These are phyloP conservation scores for Rhopilema esculentum DNA, from an alignment of 30 jellyfish, hydroid and myxozoan species.

Conservation along the genomic window DNA sequence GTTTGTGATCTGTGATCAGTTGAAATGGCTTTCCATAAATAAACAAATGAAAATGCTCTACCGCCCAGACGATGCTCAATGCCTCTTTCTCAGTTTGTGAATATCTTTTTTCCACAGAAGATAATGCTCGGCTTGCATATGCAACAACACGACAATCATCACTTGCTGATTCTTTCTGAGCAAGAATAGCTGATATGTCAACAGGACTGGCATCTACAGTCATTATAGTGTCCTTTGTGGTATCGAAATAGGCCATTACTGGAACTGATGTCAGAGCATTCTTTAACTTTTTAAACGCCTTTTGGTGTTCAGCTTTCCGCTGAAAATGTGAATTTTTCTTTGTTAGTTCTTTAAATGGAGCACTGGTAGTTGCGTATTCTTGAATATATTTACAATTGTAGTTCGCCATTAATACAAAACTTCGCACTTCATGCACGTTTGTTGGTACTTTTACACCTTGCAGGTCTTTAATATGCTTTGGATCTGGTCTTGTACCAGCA, in stretches of 20 bases:
- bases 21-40: constrained; percentile 27
- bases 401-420: neutral
- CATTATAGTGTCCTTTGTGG: too few relatives aligned
- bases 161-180: neutral
- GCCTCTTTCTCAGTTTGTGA: constrained; percentile 53
- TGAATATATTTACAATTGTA: neutral
- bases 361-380: neutral
- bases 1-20: constrained; percentile 52
- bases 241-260: too few relatives aligned
- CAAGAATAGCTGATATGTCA: neutral
- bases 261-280: too few relatives aligned
- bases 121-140: constrained; percentile 28
- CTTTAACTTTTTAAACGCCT: too few relatives aligned
- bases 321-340: neutral
- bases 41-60: constrained; percentile 26
- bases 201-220: neutral
- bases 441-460: neutral
- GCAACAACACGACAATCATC: constrained; percentile 20
- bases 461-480: neutral
- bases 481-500: neutral
- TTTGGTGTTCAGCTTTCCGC: too few relatives aligned
- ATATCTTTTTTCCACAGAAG: constrained; percentile 39
- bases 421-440: neutral
- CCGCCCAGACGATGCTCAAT: constrained; percentile 36
- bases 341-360: neutral